Evolutionary conservation across 2,888 invertebrate species (phyloP).

Genomic region (Eurois occulta): DNA sequence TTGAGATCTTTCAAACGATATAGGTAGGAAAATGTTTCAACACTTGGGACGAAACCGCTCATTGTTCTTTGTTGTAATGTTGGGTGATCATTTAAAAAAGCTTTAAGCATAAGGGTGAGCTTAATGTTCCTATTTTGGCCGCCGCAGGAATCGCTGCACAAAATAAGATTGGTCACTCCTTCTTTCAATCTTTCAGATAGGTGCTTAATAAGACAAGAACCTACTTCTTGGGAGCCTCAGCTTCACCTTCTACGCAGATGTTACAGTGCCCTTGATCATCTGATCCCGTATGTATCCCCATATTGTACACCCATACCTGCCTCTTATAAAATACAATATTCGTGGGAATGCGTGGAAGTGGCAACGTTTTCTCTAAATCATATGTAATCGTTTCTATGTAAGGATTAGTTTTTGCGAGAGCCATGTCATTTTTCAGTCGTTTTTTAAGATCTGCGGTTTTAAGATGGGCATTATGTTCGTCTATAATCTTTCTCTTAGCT

Average conservation of each 20-base stretch:
- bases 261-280: constrained; percentile 50
- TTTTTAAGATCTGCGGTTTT: constrained; percentile 38
- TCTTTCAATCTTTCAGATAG: constrained; percentile 34
- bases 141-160: constrained; percentile 50
- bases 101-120: constrained; percentile 50
- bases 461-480: constrained; percentile 32
- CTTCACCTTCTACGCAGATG: constrained; percentile 53
- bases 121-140: constrained; percentile 52
- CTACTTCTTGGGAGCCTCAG: constrained; percentile 52
- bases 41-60: too few relatives aligned
- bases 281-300: constrained; percentile 44
- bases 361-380: constrained; percentile 48
- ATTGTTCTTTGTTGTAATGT: constrained; percentile 6
- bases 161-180: constrained; percentile 34
- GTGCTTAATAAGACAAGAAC: constrained; percentile 50
- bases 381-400: too few relatives aligned
- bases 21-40: too few relatives aligned
- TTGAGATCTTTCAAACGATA: too few relatives aligned
- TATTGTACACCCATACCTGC: constrained; percentile 48
- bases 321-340: constrained; percentile 50
- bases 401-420: constrained; percentile 19
- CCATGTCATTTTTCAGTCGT: constrained; percentile 39
- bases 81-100: constrained; percentile 23
- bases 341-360: constrained; percentile 43
- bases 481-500: constrained; percentile 27